Evolutionary conservation across 2,888 invertebrate species (phyloP).

Genomic region (Eutolmus rufibarbis): DNA sequence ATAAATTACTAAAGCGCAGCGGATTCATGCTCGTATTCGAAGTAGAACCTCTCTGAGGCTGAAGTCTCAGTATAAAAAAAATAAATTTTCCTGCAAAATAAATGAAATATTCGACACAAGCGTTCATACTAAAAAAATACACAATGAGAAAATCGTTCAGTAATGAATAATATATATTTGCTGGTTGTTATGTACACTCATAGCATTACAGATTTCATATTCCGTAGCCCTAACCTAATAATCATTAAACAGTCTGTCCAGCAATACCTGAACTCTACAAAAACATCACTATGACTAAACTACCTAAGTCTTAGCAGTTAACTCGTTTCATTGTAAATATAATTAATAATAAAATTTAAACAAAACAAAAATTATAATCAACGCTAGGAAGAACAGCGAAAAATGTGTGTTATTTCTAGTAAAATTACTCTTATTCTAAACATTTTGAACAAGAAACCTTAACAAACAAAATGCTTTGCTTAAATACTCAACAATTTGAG

Average conservation of each 20-base stretch:
- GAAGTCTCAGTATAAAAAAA: too few relatives aligned
- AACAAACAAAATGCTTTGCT: not conserved
- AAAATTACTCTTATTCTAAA: not conserved
- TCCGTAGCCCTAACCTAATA: not conserved
- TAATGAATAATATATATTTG: not conserved
- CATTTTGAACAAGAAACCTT: not conserved
- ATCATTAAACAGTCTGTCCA: not conserved
- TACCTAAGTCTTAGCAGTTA: not conserved
- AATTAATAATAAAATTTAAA: not conserved
- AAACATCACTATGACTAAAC: not conserved
- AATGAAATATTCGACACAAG: too few relatives aligned
- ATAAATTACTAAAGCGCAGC: too few relatives aligned
- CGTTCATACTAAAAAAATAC: too few relatives aligned
- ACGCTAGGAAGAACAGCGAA: not conserved
- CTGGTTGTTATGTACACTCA: not conserved
- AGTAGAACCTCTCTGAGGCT: too few relatives aligned
- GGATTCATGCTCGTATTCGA: too few relatives aligned
- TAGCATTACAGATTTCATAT: not conserved
- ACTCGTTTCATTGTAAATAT: not conserved
- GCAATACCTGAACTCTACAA: not conserved
- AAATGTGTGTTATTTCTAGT: not conserved
- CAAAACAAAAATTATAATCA: not conserved
- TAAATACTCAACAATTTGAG: not conserved
- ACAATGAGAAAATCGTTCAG: not conserved
- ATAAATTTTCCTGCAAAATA: too few relatives aligned